These are phyloP conservation scores for Uloborus diversus DNA, from an alignment of 1,140 invertebrate species.

Conservation along the genomic window DNA sequence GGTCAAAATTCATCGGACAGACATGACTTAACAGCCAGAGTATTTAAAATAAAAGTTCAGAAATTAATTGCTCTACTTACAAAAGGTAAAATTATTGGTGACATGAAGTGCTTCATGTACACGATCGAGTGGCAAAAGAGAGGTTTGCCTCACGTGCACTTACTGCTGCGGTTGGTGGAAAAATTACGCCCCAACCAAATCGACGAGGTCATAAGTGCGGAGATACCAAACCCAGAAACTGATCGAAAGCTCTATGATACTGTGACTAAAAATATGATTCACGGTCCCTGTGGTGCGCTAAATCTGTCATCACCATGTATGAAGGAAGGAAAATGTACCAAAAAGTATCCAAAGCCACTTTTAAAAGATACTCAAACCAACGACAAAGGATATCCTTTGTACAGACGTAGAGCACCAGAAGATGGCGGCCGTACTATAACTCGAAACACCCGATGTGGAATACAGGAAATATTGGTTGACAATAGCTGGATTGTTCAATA, in stretches of 20 bases:
- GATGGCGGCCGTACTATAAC: too few species aligned
- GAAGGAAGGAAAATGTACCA: conserved; percentile 66
- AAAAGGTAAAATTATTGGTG: neutral
- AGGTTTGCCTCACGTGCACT: conserved; percentile 66
- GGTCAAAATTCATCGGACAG: conserved; percentile 16
- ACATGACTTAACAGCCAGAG: conserved; percentile 30
- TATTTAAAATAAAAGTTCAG: neutral
- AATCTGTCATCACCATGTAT: conserved; percentile 68
- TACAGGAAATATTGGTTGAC: too few species aligned
- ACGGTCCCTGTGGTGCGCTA: conserved; percentile 68
- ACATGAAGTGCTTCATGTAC: conserved; percentile 57
- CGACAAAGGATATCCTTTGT: conserved; percentile 65
- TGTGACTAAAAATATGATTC: conserved; percentile 66
- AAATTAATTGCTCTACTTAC: neutral
- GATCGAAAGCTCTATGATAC: conserved; percentile 14
- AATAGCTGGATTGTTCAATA: too few species aligned
- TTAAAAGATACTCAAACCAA: conserved; percentile 62
- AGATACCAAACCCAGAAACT: conserved; percentile 31
- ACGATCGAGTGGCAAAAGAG: conserved; percentile 67
- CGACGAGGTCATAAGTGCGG: conserved; percentile 39
- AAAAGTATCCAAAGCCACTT: conserved; percentile 64
- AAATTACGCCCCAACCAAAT: neutral
- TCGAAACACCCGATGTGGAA: too few species aligned
- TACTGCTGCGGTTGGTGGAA: conserved; percentile 60
- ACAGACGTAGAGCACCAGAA: conserved; percentile 60